Evolutionary conservation across 2,113 vertebrate genomes (phyloP), one percentile per base, ranked within the genome.

Genomic region (Lagopus muta): DNA sequence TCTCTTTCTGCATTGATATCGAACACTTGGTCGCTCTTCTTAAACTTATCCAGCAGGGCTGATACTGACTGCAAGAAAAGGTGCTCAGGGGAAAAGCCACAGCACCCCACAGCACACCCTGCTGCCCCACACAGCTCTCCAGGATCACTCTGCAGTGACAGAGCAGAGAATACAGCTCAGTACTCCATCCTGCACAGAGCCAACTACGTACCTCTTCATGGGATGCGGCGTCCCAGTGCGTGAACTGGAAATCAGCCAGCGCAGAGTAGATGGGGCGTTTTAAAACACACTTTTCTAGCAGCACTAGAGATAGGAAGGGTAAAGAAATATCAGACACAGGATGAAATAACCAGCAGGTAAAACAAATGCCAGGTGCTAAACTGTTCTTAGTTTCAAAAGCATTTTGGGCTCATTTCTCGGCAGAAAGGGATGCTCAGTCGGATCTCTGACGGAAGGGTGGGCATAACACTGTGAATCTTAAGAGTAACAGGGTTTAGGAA

Each of bases 11-110:
- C 98, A 0, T 98, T 96, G 70, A 99, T 94, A 15, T 99, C 98
- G 20, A 99, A 99, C 2, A 95, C 98, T 36, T 99, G 98, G 17
- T 99, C 97, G 0, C 98, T 99, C 93, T 97, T 98, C 95, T 98
- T 98, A 95, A 99, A 98, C 94, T 98, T 99, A 70, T 99, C 99
- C 89, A 99, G 73, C 64, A 99, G 97, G 81, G 98, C 98, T 8
- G 98, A 98, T 79, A 98, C 97, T 8, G 98, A 98, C 99, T 99
- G 93, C 13, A 93, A 52, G 75, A 71, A 32, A 47, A 73, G 36
- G 43, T 0, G 20, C 36, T 67, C 85, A 75, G 57, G 67, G 20
- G 82, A 24, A 45, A 72, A 38, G n/a, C 1, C 4, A 17, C 32
- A 77, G 80, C 47, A 10, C 43, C 10, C 4, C 20, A n/a, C 11